Evolutionary conservation across 2,888 invertebrate genomes (phyloP).

Genomic region (Mactromeris polynyma): DNA sequence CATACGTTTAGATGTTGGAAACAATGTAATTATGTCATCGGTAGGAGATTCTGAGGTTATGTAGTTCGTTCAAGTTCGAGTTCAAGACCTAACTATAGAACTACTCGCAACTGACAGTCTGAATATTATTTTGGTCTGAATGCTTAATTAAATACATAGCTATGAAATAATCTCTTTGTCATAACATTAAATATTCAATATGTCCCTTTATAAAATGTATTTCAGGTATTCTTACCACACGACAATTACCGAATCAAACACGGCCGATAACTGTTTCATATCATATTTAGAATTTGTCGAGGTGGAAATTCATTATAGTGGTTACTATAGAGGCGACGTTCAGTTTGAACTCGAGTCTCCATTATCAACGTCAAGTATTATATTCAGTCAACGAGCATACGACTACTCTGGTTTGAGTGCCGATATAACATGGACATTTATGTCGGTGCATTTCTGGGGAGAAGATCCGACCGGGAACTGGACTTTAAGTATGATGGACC

Average conservation of each 20-base stretch:
- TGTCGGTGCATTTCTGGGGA: constrained; percentile 32
- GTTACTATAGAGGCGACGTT: constrained; percentile 12
- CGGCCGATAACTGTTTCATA: constrained; percentile 14
- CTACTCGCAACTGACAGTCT: too few relatives aligned
- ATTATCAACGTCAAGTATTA: background rate
- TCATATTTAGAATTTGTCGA: constrained; percentile 15
- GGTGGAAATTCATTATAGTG: constrained; percentile 2
- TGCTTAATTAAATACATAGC: too few relatives aligned
- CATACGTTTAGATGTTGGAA: too few relatives aligned
- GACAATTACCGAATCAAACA: background rate
- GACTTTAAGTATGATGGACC: background rate
- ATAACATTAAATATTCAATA: too few relatives aligned
- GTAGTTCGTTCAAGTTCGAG: too few relatives aligned
- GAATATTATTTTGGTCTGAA: too few relatives aligned
- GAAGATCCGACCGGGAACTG: constrained; percentile 26
- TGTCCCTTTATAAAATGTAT: too few relatives aligned
- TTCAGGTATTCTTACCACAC: background rate
- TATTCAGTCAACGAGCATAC: background rate
- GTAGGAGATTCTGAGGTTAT: too few relatives aligned
- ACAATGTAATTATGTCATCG: too few relatives aligned
- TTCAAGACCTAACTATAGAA: too few relatives aligned
- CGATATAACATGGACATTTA: background rate
- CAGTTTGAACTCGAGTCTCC: constrained; percentile 2
- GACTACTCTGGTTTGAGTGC: background rate
- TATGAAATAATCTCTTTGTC: too few relatives aligned